Base-by-base conservation (phyloP, 2,888 invertebrate genomes). In the Drosophila limbata region DNA sequence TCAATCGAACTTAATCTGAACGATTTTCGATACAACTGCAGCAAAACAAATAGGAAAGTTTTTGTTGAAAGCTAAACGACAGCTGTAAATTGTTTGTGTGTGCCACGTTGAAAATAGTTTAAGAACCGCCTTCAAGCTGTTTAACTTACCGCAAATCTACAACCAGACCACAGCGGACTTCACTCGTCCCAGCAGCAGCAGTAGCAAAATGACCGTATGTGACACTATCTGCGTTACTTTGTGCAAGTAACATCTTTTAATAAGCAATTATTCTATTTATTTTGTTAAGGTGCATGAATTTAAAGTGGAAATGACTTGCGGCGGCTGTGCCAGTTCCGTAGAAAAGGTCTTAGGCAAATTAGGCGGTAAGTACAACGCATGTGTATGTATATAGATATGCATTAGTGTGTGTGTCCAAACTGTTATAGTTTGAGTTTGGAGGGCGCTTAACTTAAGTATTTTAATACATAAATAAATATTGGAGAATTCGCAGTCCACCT, bases 271-370 rank as follows among this genome's bases (percentile, higher is more conserved):
- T 44, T 33, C 13, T 53, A 50, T 57, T 44, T 44, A 69, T 60
- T 74, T 39, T 92, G 92, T 13, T 89, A 45, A 95, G 95, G 94
- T 95, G 47, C 95, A 97, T 89, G 95, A 96, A 92, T 98, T 96
- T 92, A 95, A 95, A 85, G 97, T 98, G 53, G 96, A 95, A 91
- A 98, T 98, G 98, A 97, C 98, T 4, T 99, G 98, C 91, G 97
- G 96, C 84, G 98, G 98, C 13, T 99, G 98, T 92, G 96, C 97
- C 0, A 96, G 95, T 60, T 97, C 98, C 42, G 97, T 98, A 3
- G 95, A 97, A 91, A 94, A 96, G 91, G 97, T 98, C 37, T 94
- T 99, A 15, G 95, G 94, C 63, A 97, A 97, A 92, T 92, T 96
- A 61, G 96, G 96, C 93, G 96, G 96, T 93, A 84, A 67, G 84